Percentiles rank a stretch among this genome's conserved stretches.
phyloP scores from a whole-genome alignment of 2,113 vertebrate species.

The Oostethus manadensis region DNA sequence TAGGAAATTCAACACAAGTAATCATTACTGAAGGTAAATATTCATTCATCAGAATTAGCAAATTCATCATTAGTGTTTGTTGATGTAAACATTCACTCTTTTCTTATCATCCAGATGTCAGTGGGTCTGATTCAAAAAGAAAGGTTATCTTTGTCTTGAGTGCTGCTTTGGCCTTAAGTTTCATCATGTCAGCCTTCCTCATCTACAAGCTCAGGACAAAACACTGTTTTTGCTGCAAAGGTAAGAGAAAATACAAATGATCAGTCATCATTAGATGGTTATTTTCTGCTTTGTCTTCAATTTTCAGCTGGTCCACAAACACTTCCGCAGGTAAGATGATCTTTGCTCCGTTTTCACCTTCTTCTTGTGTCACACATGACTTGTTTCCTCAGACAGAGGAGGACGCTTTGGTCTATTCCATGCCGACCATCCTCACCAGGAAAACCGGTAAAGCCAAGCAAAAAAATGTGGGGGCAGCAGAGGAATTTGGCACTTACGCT shows the following conservation, averaged over 20 bases:
- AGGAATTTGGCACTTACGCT: background rate
- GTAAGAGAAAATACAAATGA: background rate
- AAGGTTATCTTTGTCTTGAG: background rate
- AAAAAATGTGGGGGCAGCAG: too few species aligned
- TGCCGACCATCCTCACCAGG: background rate
- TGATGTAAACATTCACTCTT: too few species aligned
- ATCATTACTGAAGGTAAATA: constrained; percentile 6
- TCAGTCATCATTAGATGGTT: background rate
- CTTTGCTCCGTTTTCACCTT: background rate
- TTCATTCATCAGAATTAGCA: background rate
- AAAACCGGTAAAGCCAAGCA: background rate
- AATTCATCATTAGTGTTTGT: too few species aligned
- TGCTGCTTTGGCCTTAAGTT: constrained; percentile 11
- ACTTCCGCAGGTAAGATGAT: background rate
- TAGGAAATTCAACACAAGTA: constrained; percentile 15
- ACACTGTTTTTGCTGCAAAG: background rate
- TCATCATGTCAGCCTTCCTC: constrained; percentile 8
- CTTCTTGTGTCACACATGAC: background rate
- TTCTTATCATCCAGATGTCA: background rate
- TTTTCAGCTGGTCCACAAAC: constrained; percentile 2
- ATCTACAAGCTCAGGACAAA: constrained; percentile 18
- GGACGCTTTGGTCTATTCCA: background rate
- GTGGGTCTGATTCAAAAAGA: background rate
- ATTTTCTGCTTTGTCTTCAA: background rate
- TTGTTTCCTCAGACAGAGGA: constrained; percentile 4